These are phyloP conservation scores for Macropus fuliginosus DNA, from an alignment of 2,797 vertebrate genomes.

Conservation along the genomic window DNA sequence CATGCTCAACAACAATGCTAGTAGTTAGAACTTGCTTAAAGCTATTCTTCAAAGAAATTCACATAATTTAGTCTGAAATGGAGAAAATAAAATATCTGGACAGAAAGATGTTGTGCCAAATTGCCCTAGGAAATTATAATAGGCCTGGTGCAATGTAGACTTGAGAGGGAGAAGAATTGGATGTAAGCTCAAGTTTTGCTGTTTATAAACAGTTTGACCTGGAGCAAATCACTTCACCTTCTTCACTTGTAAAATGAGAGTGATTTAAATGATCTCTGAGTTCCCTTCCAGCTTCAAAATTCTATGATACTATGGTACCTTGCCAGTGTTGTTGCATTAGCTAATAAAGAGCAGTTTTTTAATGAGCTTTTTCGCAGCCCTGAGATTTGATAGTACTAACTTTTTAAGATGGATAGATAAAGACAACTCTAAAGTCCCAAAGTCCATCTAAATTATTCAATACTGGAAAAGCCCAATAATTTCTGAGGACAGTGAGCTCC, in stretches of 20 bases:
- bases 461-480: background rate
- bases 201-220: background rate
- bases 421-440: background rate
- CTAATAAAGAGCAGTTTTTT: background rate
- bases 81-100: background rate
- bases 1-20: background rate
- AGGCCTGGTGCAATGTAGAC: background rate
- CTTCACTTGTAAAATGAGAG: background rate
- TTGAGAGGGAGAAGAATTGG: background rate
- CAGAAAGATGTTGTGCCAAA: background rate
- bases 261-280: background rate
- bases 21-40: background rate
- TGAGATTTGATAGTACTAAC: background rate
- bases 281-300: background rate
- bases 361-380: background rate
- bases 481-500: background rate
- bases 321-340: background rate
- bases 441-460: background rate
- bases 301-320: background rate
- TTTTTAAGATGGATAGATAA: background rate
- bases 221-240: background rate
- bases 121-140: background rate
- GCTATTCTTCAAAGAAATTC: background rate
- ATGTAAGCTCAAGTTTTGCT: background rate
- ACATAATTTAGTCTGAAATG: conserved; percentile 7